Evolutionary conservation across 2,888 invertebrate species (phyloP).

Genomic region (Schrankia costaestrigalis): DNA sequence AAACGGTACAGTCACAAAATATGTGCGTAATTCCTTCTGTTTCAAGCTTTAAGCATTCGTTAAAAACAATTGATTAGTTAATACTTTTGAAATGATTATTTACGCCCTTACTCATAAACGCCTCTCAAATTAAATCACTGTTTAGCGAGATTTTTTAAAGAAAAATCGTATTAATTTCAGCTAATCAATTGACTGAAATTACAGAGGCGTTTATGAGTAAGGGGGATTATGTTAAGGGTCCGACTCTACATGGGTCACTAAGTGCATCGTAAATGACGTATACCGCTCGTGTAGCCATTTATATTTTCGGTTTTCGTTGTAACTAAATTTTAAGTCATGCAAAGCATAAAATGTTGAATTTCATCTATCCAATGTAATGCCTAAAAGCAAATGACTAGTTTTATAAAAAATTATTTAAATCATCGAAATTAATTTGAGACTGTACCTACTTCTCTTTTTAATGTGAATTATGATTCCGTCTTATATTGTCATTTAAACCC

Average conservation of each 20-base stretch:
- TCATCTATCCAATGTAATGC: slow-evolving; percentile 5
- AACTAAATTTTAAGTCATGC: slow-evolving; percentile 21
- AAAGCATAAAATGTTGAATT: slow-evolving; percentile 26
- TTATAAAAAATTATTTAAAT: slow-evolving; percentile 5
- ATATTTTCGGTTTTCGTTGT: too few species aligned
- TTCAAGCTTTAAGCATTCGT: slow-evolving; percentile 15
- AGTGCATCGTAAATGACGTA: slow-evolving; percentile 34
- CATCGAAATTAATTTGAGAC: not conserved
- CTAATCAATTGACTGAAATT: too few species aligned
- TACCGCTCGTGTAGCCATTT: too few species aligned
- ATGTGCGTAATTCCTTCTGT: slow-evolving; percentile 9
- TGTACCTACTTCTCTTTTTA: too few species aligned
- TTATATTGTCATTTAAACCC: too few species aligned
- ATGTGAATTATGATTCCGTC: too few species aligned
- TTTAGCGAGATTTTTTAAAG: too few species aligned
- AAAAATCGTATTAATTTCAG: too few species aligned
- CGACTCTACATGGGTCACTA: slow-evolving; percentile 32
- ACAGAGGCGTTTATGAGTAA: too few species aligned
- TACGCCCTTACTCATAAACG: too few species aligned
- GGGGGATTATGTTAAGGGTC: too few species aligned
- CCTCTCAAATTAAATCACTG: too few species aligned
- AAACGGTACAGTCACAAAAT: slow-evolving; percentile 5
- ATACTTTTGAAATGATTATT: slow-evolving; percentile 11
- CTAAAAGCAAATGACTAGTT: slow-evolving; percentile 36
- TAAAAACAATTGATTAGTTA: slow-evolving; percentile 1